Conservation (phyloP, 2,888 invertebrate genomes). For the Drosophila maculinotata region DNA sequence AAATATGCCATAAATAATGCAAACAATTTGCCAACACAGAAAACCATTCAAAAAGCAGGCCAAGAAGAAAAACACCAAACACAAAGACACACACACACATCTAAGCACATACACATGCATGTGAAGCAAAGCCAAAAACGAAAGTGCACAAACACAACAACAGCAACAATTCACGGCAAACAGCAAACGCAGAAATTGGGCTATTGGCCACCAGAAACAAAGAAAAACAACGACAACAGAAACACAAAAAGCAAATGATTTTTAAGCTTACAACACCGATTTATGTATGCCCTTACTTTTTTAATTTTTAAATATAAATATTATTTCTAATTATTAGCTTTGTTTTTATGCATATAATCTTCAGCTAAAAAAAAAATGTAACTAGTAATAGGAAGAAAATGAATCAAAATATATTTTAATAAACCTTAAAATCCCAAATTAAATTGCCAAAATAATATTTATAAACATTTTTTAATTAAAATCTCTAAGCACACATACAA, state of each 20-base stretch:
- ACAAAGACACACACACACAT: constrained; percentile 9
- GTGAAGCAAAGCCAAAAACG: constrained; percentile 24
- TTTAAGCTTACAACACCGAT: constrained; percentile 1
- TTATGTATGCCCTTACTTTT: constrained; percentile 15
- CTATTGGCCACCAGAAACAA: constrained; percentile 54
- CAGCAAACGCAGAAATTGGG: constrained; percentile 67
- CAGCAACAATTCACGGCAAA: constrained; percentile 29
- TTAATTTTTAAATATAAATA: too few relatives aligned
- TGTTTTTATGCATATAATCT: too few relatives aligned
- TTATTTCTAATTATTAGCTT: too few relatives aligned
- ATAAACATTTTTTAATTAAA: too few relatives aligned
- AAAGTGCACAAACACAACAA: constrained; percentile 31
- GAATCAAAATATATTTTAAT: too few relatives aligned
- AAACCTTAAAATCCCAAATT: too few relatives aligned
- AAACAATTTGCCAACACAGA: constrained; percentile 71
- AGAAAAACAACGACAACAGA: constrained; percentile 33
- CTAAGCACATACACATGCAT: not conserved
- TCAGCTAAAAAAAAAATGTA: too few relatives aligned
- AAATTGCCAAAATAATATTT: too few relatives aligned
- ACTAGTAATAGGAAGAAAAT: too few relatives aligned
- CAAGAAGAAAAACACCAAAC: constrained; percentile 36
- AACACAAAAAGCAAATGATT: constrained; percentile 17
- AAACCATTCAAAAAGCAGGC: constrained; percentile 50
- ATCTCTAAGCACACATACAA: too few relatives aligned
- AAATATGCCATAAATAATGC: constrained; percentile 80